Conservation (phyloP, 2,797 vertebrate genomes). For the Poeciliopsis turneri region DNA sequence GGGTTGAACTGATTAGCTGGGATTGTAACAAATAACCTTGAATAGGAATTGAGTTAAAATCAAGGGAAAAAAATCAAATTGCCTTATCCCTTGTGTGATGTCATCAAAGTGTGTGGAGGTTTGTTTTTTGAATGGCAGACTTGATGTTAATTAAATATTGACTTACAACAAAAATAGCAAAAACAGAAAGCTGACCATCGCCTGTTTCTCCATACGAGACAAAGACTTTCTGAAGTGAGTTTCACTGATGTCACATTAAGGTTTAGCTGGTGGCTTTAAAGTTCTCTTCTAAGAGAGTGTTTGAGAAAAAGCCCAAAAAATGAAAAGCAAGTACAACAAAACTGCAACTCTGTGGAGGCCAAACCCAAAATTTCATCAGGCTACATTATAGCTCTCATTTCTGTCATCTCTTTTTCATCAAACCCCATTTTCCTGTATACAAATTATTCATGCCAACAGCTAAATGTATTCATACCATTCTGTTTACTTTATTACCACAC, state of each 20-base stretch:
- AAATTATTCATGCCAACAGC: conserved; percentile 79
- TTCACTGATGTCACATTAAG: not conserved
- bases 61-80: not conserved
- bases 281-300: conserved; percentile 14
- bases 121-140: conserved; percentile 1
- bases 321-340: not conserved
- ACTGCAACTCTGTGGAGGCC: conserved; percentile 32
- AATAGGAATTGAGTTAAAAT: not conserved
- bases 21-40: not conserved
- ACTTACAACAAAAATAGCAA: not conserved
- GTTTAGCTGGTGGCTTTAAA: not conserved
- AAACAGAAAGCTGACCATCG: not conserved
- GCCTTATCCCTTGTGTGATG: not conserved
- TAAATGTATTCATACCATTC: conserved; percentile 81
- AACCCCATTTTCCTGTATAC: conserved; percentile 64
- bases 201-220: not conserved
- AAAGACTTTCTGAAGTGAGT: not conserved
- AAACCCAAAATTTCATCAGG: conserved; percentile 52
- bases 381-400: conserved; percentile 53
- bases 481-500: conserved; percentile 83
- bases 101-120: not conserved
- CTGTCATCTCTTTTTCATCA: conserved; percentile 72
- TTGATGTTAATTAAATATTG: not conserved
- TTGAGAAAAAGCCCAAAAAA: conserved; percentile 1
- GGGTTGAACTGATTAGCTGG: not conserved